Conservation (phyloP, 2,888 invertebrate species). For the Tenodera sinensis region DNA sequence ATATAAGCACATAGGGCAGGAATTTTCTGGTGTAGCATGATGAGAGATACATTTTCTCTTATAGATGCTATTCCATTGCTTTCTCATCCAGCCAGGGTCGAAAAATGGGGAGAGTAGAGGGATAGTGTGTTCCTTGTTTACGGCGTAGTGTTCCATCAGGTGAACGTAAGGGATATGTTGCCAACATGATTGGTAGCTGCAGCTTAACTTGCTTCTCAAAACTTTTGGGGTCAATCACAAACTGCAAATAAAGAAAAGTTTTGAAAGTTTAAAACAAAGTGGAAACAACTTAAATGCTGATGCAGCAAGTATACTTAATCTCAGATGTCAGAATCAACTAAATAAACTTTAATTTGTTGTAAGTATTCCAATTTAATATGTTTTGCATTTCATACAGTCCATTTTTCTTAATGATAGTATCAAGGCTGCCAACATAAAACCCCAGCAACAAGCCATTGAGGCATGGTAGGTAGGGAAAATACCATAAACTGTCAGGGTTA, state of each 20-base stretch:
- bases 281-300: not conserved
- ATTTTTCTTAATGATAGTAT: too few species aligned
- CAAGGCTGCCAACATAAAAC: too few species aligned
- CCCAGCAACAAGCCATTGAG: too few species aligned
- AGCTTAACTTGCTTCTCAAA: constrained; percentile 88
- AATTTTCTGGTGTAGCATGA: not conserved
- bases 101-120: constrained; percentile 86
- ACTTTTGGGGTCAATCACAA: constrained; percentile 87
- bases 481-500: too few species aligned
- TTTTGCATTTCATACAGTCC: too few species aligned
- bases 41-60: not conserved
- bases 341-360: too few species aligned
- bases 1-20: not conserved
- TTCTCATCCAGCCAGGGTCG: constrained; percentile 83
- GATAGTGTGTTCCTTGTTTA: constrained; percentile 86
- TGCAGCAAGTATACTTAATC: too few species aligned
- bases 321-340: too few species aligned
- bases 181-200: constrained; percentile 86
- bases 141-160: constrained; percentile 51
- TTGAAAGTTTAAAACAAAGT: not conserved
- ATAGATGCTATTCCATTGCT: constrained; percentile 43
- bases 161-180: constrained; percentile 79
- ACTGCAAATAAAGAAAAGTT: constrained; percentile 54
- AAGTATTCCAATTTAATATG: too few species aligned
- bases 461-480: too few species aligned